A percentile compares a stretch with the other conserved stretches of the same genome.
Conservation (phyloP, 2,888 invertebrate genomes). For the Harpalus rufipes region DNA sequence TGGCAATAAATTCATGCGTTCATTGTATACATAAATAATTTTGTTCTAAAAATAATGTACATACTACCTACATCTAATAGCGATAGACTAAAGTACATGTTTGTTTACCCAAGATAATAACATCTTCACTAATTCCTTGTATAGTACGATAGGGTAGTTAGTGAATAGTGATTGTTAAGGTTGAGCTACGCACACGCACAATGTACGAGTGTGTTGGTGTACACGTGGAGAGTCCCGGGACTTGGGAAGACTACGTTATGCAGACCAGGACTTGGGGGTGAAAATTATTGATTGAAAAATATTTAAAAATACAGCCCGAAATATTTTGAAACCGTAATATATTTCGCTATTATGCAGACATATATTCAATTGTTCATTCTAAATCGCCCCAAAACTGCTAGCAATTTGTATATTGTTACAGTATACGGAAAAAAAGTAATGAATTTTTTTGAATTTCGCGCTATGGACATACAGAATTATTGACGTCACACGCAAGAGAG, state of each 20-base stretch:
- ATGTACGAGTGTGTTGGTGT: not conserved
- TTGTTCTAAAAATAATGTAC: not conserved
- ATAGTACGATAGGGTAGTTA: not conserved
- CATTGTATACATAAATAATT: not conserved
- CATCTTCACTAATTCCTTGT: not conserved
- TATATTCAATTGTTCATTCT: too few species aligned
- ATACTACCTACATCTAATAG: not conserved
- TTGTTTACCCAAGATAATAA: not conserved
- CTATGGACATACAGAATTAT: too few species aligned
- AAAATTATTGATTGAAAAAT: not conserved
- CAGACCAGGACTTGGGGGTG: not conserved
- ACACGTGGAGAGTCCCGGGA: not conserved
- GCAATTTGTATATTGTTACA: too few species aligned
- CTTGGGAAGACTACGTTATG: not conserved
- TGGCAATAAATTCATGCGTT: conserved; percentile 4
- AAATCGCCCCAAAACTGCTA: too few species aligned
- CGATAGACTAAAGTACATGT: not conserved
- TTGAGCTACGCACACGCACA: not conserved
- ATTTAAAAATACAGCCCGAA: not conserved
- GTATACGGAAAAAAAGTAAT: too few species aligned
- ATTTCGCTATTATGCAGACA: too few species aligned
- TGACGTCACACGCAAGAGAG: too few species aligned
- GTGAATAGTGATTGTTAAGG: not conserved
- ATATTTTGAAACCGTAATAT: too few species aligned
- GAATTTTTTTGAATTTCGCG: too few species aligned